Evolutionary conservation across 92 coral and sea anemone species (phyloP), one percentile per base, ranked within the genome.

Genomic region (Ricordea florida): DNA sequence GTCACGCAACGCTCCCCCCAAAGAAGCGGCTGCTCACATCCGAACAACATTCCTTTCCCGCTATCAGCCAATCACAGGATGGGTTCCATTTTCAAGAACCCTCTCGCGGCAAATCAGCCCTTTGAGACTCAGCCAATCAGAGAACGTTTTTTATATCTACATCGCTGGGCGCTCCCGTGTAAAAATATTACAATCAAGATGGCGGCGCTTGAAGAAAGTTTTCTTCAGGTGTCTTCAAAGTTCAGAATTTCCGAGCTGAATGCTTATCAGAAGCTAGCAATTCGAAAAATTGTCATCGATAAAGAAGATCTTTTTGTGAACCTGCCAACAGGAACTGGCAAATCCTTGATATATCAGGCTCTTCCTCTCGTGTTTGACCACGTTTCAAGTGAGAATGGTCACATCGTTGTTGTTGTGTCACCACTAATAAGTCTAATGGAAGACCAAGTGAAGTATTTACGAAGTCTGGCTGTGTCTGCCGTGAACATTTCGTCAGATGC

Each of bases 341-440:
- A 29, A 29, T 55, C 6, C 15, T n/a, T n/a, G n/a, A n/a, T n/a
- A n/a, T n/a, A n/a, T n/a, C n/a, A n/a, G n/a, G n/a, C n/a, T n/a
- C n/a, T 49, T 10, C 33, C 37, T 13, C 70, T 40, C 52, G 33
- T 40, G 53, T 63, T 63, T 63, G 53, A 40, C 70, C 70, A 63
- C 11, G 55, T 44, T 63, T 23, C 70, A n/a, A 22, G 41, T 20
- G 30, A 44, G n/a, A 40, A 22, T 10, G 89, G 78, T 40, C 84
- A 66, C 25, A 82, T 52, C 8, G 84, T 76, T 56, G 56, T 50
- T 37, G 84, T 83, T 46, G 83, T 83, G 33, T 63, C 78, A 11
- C 89, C 85, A 2, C 43, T 84, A 57, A 42, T 67, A 17, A 84
- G 79, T 55, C 89, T 84, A 22, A 84, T 84, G 61, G 73, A 69